phyloP scores from a whole-genome alignment of 2,888 invertebrate genomes.

The Cantharis nigra region DNA sequence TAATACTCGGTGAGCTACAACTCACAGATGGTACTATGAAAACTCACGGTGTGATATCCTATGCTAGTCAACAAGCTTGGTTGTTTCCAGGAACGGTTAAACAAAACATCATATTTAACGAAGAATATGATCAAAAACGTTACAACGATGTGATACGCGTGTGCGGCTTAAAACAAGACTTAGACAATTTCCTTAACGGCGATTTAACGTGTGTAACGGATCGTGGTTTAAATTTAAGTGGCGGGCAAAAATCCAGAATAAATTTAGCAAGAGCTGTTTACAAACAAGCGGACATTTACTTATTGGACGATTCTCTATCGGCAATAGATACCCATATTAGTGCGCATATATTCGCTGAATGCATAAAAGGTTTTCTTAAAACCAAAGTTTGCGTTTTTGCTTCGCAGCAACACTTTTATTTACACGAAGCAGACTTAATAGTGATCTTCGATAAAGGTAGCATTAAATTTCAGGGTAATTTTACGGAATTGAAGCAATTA shows the following conservation, averaged over 20 bases:
- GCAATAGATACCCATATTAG: slow-evolving; percentile 67
- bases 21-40: slow-evolving; percentile 50
- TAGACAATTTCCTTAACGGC: slow-evolving; percentile 66
- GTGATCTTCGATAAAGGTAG: neutral
- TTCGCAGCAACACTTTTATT: neutral
- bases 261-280: slow-evolving; percentile 57
- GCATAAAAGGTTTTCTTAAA: slow-evolving; percentile 39
- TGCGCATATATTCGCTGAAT: slow-evolving; percentile 71
- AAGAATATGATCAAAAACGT: slow-evolving; percentile 59
- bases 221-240: slow-evolving; percentile 77
- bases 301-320: slow-evolving; percentile 11
- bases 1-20: slow-evolving; percentile 53
- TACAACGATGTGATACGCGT: slow-evolving; percentile 65
- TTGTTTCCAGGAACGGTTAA: slow-evolving; percentile 64
- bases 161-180: slow-evolving; percentile 59
- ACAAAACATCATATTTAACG: slow-evolving; percentile 60
- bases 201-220: slow-evolving; percentile 81
- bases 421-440: neutral
- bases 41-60: slow-evolving; percentile 59
- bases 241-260: slow-evolving; percentile 81
- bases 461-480: neutral
- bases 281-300: slow-evolving; percentile 15
- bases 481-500: neutral
- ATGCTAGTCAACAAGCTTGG: slow-evolving; percentile 70
- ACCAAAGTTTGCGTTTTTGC: slow-evolving; percentile 8